Conservation (phyloP, 2,113 vertebrate species). For the Bubo blakistoni region DNA sequence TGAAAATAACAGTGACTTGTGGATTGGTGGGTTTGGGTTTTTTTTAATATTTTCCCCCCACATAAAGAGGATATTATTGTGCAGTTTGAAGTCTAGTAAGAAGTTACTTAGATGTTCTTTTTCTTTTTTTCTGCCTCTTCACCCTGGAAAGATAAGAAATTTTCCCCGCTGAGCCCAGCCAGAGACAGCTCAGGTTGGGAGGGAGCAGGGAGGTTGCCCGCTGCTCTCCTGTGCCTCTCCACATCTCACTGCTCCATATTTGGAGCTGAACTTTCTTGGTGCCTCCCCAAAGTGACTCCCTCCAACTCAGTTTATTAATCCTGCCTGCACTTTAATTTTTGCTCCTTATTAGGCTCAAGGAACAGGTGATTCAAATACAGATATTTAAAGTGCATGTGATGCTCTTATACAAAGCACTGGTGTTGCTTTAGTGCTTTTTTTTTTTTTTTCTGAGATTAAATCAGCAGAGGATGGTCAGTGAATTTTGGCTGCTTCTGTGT, state of each 20-base stretch:
- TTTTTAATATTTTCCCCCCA: neutral
- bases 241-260: neutral
- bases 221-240: fast-evolving
- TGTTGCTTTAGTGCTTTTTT: neutral
- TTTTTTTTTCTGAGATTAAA: neutral
- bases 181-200: neutral
- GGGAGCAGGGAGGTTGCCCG: neutral
- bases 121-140: neutral
- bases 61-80: neutral
- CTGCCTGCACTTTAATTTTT: neutral
- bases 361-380: neutral
- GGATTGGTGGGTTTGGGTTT: neutral
- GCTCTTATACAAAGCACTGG: neutral
- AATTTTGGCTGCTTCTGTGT: slow-evolving; percentile 4
- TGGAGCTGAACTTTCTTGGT: neutral
- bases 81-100: neutral
- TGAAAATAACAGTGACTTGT: neutral
- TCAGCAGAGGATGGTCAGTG: neutral
- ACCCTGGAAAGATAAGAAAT: neutral
- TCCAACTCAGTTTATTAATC: neutral
- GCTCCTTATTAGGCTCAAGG: neutral
- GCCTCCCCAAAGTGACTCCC: neutral
- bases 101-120: neutral
- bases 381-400: neutral
- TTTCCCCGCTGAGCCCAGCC: fast-evolving